Percentiles rank a stretch among this genome's conserved stretches.
Conservation (phyloP, 2,797 vertebrate species). For the Pseudomugil gertrudae region DNA sequence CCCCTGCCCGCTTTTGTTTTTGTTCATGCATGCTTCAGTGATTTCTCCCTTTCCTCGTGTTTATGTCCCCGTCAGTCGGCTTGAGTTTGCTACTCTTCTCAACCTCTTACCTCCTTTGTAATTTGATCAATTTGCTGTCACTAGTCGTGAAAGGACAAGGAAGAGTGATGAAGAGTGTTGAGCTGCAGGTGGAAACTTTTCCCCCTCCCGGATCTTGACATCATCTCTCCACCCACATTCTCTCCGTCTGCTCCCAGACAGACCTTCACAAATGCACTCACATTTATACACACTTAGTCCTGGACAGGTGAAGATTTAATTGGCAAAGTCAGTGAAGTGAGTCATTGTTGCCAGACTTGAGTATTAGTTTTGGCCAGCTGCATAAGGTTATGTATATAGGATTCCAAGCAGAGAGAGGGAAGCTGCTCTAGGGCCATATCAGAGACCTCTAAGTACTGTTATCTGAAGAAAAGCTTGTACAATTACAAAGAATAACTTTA, state of each 20-base stretch:
- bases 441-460: constrained; percentile 33
- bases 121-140: constrained; percentile 55
- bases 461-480: constrained; percentile 35
- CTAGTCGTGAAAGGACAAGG: background rate
- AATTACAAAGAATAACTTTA: constrained; percentile 36
- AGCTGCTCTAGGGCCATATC: constrained; percentile 19
- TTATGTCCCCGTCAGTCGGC: constrained; percentile 32
- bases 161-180: constrained; percentile 47
- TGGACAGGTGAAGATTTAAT: constrained; percentile 73
- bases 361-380: constrained; percentile 46
- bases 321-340: constrained; percentile 59
- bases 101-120: constrained; percentile 30
- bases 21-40: constrained; percentile 32
- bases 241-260: constrained; percentile 27
- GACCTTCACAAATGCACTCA: constrained; percentile 7
- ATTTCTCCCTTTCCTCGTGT: constrained; percentile 33
- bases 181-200: constrained; percentile 43
- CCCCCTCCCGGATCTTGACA: constrained; percentile 28
- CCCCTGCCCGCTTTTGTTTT: constrained; percentile 11
- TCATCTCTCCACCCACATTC: constrained; percentile 42
- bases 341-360: constrained; percentile 38
- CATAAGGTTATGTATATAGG: constrained; percentile 31
- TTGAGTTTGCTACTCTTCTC: constrained; percentile 28
- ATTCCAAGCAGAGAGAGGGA: constrained; percentile 39
- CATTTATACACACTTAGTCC: constrained; percentile 34